Percentiles rank a stretch among this genome's conserved stretches.
Conservation (phyloP, 2,888 invertebrate species). For the Gastracanthus pulcherrimus region DNA sequence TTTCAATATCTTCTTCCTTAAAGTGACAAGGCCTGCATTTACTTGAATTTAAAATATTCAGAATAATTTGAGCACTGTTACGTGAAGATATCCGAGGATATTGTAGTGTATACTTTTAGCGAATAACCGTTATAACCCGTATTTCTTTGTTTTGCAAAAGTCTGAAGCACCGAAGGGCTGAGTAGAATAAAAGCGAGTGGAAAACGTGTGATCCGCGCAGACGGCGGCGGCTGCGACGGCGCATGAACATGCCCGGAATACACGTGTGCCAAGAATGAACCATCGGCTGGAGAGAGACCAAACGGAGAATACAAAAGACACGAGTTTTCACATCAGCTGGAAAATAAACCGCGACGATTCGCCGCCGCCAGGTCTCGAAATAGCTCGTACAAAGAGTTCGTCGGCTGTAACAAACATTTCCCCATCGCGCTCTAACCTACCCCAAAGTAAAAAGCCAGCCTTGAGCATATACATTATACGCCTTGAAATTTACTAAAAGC, state of each 20-base stretch:
- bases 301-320: background rate
- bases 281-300: too few relatives aligned
- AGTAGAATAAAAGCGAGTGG: slow-evolving; percentile 3
- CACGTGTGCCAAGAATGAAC: slow-evolving; percentile 20
- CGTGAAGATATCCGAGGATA: too few relatives aligned
- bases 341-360: background rate
- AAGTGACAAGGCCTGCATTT: too few relatives aligned
- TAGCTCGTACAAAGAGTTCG: background rate
- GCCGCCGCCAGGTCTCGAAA: background rate
- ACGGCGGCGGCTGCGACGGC: too few relatives aligned
- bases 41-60: too few relatives aligned
- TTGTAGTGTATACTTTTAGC: too few relatives aligned
- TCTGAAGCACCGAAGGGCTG: slow-evolving; percentile 12
- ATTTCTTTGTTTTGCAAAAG: slow-evolving; percentile 13
- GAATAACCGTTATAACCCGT: too few relatives aligned
- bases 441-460: background rate
- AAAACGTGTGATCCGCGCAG: background rate
- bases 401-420: background rate
- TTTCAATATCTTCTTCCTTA: too few relatives aligned
- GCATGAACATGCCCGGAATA: too few relatives aligned
- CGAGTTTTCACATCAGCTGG: slow-evolving; percentile 5
- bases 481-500: too few relatives aligned
- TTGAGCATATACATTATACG: too few relatives aligned
- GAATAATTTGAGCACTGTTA: too few relatives aligned
- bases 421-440: background rate